Percentiles rank a stretch among this genome's conserved stretches.
Evolutionary conservation across 2,113 vertebrate genomes (phyloP).

Genomic region (Oreochromis spilurus): DNA sequence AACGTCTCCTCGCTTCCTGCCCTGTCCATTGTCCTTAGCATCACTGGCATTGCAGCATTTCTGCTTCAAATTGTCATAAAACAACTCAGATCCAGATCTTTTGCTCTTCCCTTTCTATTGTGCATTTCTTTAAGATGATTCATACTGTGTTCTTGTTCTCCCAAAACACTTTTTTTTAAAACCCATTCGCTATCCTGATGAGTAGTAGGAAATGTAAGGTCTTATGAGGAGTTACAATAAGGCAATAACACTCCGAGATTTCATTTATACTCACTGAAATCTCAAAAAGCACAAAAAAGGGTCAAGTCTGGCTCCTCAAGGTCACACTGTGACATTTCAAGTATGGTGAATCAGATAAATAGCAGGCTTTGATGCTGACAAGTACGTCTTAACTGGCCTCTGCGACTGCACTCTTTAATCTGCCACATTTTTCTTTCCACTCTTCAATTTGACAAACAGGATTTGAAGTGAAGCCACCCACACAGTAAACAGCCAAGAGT

Average conservation of each 20-base stretch:
- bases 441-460: slow-evolving; percentile 51
- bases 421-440: slow-evolving; percentile 45
- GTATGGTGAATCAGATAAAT: slow-evolving; percentile 18
- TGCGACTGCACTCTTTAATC: slow-evolving; percentile 40
- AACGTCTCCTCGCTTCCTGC: not conserved
- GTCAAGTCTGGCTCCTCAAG: not conserved
- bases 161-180: not conserved
- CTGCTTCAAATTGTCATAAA: not conserved
- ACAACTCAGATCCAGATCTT: not conserved
- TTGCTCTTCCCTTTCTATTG: not conserved
- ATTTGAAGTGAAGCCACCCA: slow-evolving; percentile 54
- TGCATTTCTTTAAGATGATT: not conserved
- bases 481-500: slow-evolving; percentile 33
- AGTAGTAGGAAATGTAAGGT: not conserved
- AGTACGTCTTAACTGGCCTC: slow-evolving; percentile 17
- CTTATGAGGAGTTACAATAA: not conserved
- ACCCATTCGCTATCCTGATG: not conserved
- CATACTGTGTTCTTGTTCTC: not conserved
- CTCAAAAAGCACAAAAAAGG: not conserved
- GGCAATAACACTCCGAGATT: not conserved
- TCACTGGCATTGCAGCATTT: not conserved
- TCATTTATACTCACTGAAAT: not conserved
- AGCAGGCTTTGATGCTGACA: slow-evolving; percentile 12
- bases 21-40: not conserved
- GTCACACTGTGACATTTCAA: not conserved